A percentile compares a stretch with the other conserved stretches of the same genome.
Evolutionary conservation across 2,113 vertebrate species (phyloP).

Genomic region (Spea multiplicata): DNA sequence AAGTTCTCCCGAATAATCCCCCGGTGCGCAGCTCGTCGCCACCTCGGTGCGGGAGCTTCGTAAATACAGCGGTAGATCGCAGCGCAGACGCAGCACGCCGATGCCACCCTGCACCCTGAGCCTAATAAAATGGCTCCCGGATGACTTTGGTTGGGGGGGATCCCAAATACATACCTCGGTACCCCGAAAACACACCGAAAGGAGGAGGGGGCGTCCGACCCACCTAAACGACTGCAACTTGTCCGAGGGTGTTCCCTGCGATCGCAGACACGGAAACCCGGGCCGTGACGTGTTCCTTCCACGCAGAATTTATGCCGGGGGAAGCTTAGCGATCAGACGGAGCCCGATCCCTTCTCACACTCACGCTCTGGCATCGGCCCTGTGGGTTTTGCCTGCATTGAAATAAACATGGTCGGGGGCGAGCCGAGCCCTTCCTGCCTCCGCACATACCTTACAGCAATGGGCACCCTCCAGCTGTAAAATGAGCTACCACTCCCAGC

Average conservation of each 20-base stretch:
- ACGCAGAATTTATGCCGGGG: not conserved
- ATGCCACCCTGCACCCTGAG: not conserved
- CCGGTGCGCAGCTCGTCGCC: not conserved
- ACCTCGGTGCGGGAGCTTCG: not conserved
- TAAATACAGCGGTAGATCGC: not conserved
- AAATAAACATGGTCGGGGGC: not conserved
- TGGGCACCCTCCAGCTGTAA: too few relatives aligned
- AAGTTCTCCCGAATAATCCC: not conserved
- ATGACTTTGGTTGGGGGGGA: not conserved
- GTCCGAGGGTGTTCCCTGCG: not conserved
- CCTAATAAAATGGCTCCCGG: constrained; percentile 22
- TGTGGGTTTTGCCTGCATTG: not conserved
- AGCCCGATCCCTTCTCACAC: not conserved
- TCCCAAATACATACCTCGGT: too few relatives aligned
- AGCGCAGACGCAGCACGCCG: not conserved
- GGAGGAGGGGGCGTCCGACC: not conserved
- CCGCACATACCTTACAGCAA: not conserved
- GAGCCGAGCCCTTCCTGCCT: not conserved
- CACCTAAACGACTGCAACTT: not conserved
- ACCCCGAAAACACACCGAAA: too few relatives aligned
- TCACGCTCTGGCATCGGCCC: not conserved
- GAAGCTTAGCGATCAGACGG: not conserved
- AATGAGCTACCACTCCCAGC: too few relatives aligned
- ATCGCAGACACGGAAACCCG: constrained; percentile 9
- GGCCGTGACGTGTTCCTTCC: constrained; percentile 3